phyloP scores from a whole-genome alignment of 2,888 invertebrate genomes.

The Rotaria magnacalcarata region DNA sequence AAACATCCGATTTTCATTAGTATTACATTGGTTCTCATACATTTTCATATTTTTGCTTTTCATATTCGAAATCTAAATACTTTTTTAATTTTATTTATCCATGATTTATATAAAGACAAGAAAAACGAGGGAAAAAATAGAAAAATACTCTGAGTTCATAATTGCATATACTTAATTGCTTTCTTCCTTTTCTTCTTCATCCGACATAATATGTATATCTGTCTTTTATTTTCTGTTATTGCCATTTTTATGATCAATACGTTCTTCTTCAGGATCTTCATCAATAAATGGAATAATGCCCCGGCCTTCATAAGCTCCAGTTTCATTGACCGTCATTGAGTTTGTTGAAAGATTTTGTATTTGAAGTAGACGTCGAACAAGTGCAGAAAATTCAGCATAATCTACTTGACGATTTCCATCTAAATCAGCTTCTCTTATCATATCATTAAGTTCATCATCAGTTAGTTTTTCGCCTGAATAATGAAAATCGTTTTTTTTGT shows the following conservation, averaged over 20 bases:
- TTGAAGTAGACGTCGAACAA: conserved; percentile 27
- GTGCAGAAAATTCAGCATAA: conserved; percentile 23
- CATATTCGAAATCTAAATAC: neutral
- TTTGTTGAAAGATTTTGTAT: neutral
- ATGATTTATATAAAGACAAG: neutral
- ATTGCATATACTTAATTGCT: neutral
- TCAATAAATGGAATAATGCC: conserved; percentile 31
- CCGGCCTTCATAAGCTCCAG: neutral
- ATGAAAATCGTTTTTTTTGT: too few species aligned
- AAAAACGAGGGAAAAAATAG: neutral
- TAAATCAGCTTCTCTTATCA: conserved; percentile 29
- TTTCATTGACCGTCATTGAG: neutral
- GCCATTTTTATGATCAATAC: neutral
- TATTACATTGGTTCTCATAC: neutral
- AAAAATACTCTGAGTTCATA: neutral
- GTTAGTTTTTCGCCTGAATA: neutral
- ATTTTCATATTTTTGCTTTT: neutral
- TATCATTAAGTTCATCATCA: conserved; percentile 30
- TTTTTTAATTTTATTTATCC: neutral
- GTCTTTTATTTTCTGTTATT: neutral
- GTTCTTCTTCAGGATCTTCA: neutral
- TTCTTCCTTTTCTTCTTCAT: neutral
- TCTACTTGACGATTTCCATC: conserved; percentile 34
- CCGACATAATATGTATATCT: neutral
- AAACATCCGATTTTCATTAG: neutral